Percentiles rank a stretch among this genome's conserved stretches.
Evolutionary conservation across 2,797 vertebrate genomes (phyloP).

Genomic region (Sebastiscus albofasciatus): DNA sequence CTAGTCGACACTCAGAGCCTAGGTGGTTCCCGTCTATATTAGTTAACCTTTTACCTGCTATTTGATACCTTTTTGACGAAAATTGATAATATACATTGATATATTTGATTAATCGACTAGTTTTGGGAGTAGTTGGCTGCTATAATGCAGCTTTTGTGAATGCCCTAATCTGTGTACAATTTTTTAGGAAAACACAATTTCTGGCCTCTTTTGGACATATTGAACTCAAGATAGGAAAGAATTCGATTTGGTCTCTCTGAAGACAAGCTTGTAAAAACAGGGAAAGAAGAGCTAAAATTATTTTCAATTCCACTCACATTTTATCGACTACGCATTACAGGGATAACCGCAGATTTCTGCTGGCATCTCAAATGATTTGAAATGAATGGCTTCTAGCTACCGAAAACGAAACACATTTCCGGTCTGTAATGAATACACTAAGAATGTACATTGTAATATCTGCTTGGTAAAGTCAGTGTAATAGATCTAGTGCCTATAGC

Average conservation of each 20-base stretch:
- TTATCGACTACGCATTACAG: slow-evolving; percentile 1
- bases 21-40: not conserved
- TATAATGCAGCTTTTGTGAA: not conserved
- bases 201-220: not conserved
- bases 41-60: not conserved
- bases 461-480: slow-evolving; percentile 47
- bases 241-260: not conserved
- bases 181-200: not conserved
- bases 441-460: slow-evolving; percentile 39
- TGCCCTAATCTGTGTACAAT: not conserved
- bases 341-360: slow-evolving; percentile 14
- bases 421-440: slow-evolving; percentile 52
- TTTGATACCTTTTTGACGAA: not conserved
- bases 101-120: not conserved
- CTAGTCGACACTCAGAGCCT: not conserved
- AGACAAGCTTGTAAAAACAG: not conserved
- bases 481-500: slow-evolving; percentile 65
- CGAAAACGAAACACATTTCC: slow-evolving; percentile 25
- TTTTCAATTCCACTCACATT: not conserved
- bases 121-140: not conserved
- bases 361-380: slow-evolving; percentile 22
- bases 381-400: slow-evolving; percentile 26
- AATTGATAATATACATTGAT: not conserved
- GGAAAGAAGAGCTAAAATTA: not conserved
- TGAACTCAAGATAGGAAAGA: not conserved